Evolutionary conservation across 1,140 invertebrate genomes (phyloP), one percentile per base, ranked within the genome.

Genomic region (Megalopta genalis): DNA sequence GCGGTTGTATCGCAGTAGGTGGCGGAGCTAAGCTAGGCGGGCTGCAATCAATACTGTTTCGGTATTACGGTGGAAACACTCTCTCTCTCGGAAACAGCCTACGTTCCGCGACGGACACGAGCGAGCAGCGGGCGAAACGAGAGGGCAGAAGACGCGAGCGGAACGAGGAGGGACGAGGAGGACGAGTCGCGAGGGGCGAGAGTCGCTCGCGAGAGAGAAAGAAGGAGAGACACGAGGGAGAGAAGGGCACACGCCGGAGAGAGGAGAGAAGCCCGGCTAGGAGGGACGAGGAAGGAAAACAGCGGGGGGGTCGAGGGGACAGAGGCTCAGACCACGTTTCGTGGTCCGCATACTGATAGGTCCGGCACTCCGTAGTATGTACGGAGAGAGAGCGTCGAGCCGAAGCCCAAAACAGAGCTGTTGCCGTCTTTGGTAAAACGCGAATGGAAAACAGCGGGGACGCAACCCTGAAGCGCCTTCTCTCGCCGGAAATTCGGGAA

Each of bases 21-120:
- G 86, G 80, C 71, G 69, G 72, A 86, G 83, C 84, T 87, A 83
- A 88, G 82, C 87, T 81, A 83, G 87, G 80, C 81, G 77, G 85
- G 62, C 88, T 88, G 91, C 92, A 93, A 93, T 93, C 91, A 93
- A 93, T 93, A 92, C 91, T 90, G 90, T 91, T 92, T 92, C 91
- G 89, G 90, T 89, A 92, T 93, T 92, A 91, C 92, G 88, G 85
- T 90, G 89, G 91, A 93, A 92, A 93, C 89, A 92, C 90, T 91
- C 90, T 84, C 90, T 84, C 86, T 85, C 86, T 85, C 87, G 83
- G 88, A 92, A 92, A 90, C 88, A 88, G 90, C 90, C 91, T 91
- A 90, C 91, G 91, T 90, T 93, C 90, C 89, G 87, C 88, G 87
- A 88, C 85, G 77, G 75, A 80, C 75, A 67, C 60, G 79, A 70